Conservation (phyloP, 2,888 invertebrate species). For the Oscheius onirici region DNA sequence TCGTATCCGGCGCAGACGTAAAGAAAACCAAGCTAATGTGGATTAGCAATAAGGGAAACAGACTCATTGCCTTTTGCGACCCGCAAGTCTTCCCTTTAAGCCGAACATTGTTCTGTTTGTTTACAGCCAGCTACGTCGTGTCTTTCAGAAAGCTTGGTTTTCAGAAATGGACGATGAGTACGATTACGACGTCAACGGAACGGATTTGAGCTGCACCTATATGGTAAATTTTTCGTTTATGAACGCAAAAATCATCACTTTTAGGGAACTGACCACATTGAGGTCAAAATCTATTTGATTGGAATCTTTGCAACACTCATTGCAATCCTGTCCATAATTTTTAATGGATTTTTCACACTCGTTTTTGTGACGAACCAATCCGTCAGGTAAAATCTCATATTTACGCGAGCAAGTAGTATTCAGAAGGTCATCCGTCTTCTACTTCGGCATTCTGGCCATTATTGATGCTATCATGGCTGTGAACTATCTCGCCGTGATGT, state of each 20-base stretch:
- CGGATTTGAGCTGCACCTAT: conserved; percentile 13
- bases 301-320: conserved; percentile 66
- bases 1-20: no score
- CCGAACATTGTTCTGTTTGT: neutral
- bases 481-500: conserved; percentile 69
- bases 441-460: conserved; percentile 69
- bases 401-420: conserved; percentile 5
- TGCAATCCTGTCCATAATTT: conserved; percentile 63
- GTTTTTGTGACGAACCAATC: conserved; percentile 61
- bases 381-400: conserved; percentile 41
- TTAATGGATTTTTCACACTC: conserved; percentile 68
- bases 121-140: neutral
- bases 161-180: conserved; percentile 26
- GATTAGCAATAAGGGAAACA: neutral
- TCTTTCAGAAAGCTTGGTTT: neutral
- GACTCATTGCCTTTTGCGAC: neutral
- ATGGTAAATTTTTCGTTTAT: neutral
- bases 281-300: conserved; percentile 67
- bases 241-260: conserved; percentile 6
- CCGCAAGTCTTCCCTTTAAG: neutral
- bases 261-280: conserved; percentile 67
- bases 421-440: conserved; percentile 66
- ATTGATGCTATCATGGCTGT: conserved; percentile 69
- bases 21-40: neutral
- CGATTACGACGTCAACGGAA: conserved; percentile 22